Base-by-base conservation (phyloP, 1,140 invertebrate genomes). In the Drepana arcuata region DNA sequence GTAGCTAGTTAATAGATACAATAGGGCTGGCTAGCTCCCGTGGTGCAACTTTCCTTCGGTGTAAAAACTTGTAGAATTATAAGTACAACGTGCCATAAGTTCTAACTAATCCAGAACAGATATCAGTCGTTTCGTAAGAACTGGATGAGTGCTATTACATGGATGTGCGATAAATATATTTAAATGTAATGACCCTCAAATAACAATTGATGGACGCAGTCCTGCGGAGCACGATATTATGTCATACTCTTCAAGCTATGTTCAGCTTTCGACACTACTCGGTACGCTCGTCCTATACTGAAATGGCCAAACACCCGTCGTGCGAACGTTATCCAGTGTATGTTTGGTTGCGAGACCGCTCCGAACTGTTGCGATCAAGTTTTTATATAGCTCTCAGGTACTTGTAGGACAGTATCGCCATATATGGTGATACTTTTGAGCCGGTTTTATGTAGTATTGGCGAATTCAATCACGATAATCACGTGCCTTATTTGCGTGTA, bases 1-100 rank as follows among this genome's bases (percentile, higher is more conserved):
- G 77, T 81, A 67, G 59, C 57, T 53, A 38, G 54, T 53, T 78
- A 78, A 78, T 78, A 78, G 73, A 75, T 80, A 80, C 75, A 80
- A 80, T 80, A 80, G 75, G 70, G 70, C 70, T 69, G 59, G 55
- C 47, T 71, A 66, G 56, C 53, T 70, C 63, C 65, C 42, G 59
- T 58, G 50, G 45, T 45, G 54, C 70, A 67, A 80, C 75, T 80
- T 80, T 80, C 74, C 59, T 77, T 54, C 46, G 37, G 27, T 18
- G 62, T 54, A 80, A 80, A 77, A 80, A 80, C 46, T 74, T 37
- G 70, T 56, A 59, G 47, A 52, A 59, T 60, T 57, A 61, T 62
- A 67, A n/a, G 55, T 40, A 53, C 55, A 60, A 60, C 54, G 54
- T 51, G 52, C 55, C 52, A 54, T 52, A 37, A 45, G 34, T 58